Evolutionary conservation across 2,888 invertebrate species (phyloP).

Genomic region (Ornithoptera alexandrae): DNA sequence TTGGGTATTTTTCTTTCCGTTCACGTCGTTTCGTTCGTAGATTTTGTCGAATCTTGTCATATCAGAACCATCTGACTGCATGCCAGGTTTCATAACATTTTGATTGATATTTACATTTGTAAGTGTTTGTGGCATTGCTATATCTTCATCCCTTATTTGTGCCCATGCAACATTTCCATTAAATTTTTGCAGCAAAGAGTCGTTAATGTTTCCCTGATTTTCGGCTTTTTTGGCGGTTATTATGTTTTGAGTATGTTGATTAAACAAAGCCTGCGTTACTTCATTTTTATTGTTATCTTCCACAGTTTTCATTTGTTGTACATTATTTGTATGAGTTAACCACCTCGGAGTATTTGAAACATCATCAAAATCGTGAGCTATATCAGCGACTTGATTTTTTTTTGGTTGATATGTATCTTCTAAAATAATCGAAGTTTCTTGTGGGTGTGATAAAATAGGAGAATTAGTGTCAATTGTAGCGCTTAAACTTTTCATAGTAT

Average conservation of each 20-base stretch:
- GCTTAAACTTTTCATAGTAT: not conserved
- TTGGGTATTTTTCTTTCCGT: slow-evolving; percentile 5
- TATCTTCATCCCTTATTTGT: slow-evolving; percentile 8
- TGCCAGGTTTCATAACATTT: not conserved
- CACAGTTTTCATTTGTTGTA: slow-evolving; percentile 7
- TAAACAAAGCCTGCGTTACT: not conserved
- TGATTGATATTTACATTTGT: slow-evolving; percentile 3
- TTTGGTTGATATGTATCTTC: slow-evolving; percentile 1
- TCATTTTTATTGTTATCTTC: slow-evolving; percentile 1
- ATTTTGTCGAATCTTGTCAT: not conserved
- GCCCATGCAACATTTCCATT: slow-evolving; percentile 8
- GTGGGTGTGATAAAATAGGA: not conserved
- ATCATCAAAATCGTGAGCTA: not conserved
- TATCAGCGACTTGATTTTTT: not conserved
- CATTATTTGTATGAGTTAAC: not conserved
- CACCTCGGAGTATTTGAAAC: not conserved
- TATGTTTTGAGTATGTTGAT: not conserved
- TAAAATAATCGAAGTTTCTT: not conserved
- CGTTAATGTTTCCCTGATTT: slow-evolving; percentile 3
- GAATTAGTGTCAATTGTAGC: not conserved
- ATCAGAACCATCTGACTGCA: not conserved
- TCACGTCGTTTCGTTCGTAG: not conserved
- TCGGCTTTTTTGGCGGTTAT: slow-evolving; percentile 3
- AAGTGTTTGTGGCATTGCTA: slow-evolving; percentile 2
- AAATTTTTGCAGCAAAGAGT: not conserved